Percentiles rank a stretch among this genome's conserved stretches.
These are phyloP conservation scores for Tyria jacobaeae DNA, from an alignment of 2,888 invertebrate genomes.

Conservation along the genomic window DNA sequence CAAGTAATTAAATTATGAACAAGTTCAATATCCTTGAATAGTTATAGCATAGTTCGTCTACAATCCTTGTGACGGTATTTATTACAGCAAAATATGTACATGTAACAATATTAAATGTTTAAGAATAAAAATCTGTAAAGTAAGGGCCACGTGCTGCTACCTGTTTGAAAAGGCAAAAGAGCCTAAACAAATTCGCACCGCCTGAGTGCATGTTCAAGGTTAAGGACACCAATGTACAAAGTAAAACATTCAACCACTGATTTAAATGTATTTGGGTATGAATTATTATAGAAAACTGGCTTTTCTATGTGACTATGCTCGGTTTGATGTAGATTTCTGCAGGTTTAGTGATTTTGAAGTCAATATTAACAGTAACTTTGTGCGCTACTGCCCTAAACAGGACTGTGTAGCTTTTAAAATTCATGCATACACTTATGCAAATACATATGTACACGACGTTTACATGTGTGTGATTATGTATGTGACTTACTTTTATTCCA, in stretches of 20 bases:
- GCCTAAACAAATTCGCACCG: slow-evolving; percentile 34
- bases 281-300: slow-evolving; percentile 1
- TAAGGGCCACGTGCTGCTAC: slow-evolving; percentile 19
- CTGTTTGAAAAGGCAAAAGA: slow-evolving; percentile 35
- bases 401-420: too few species aligned
- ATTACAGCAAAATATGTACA: background rate
- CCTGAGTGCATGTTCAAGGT: slow-evolving; percentile 29
- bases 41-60: background rate
- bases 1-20: background rate
- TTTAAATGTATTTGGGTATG: slow-evolving; percentile 1
- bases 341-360: too few species aligned
- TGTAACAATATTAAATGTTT: background rate
- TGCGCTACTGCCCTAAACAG: too few species aligned
- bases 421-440: too few species aligned
- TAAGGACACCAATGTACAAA: slow-evolving; percentile 19
- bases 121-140: background rate
- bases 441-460: too few species aligned
- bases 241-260: slow-evolving; percentile 31
- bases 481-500: too few species aligned
- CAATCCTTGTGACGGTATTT: slow-evolving; percentile 1
- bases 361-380: too few species aligned
- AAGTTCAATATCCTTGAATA: background rate
- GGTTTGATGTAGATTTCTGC: background rate
- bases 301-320: background rate
- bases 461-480: too few species aligned